These are phyloP conservation scores for Luehdorfia chinensis DNA, from an alignment of 1,140 invertebrate genomes.

Conservation along the genomic window DNA sequence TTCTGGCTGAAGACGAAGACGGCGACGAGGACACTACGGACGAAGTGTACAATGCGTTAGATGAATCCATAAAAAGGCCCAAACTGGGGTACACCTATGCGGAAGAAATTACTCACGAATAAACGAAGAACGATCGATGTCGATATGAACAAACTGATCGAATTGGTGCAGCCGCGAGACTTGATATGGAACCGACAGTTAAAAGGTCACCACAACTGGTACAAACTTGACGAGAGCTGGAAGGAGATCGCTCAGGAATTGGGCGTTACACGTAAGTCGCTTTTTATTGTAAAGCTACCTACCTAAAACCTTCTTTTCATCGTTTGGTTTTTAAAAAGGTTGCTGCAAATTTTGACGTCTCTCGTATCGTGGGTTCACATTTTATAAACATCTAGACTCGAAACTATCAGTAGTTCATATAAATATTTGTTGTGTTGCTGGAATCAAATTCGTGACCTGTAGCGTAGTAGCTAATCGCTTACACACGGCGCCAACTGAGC, in stretches of 20 bases:
- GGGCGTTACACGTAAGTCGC: conserved; percentile 60
- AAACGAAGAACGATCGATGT: conserved; percentile 64
- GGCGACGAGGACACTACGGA: conserved; percentile 56
- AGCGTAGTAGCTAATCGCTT: too few relatives aligned
- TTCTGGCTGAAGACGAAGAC: conserved; percentile 63
- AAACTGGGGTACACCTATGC: conserved; percentile 63
- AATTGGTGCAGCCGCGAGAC: conserved; percentile 51
- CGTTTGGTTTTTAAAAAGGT: background rate
- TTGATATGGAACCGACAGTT: conserved; percentile 67
- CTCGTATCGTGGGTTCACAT: too few relatives aligned
- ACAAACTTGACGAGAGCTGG: conserved; percentile 67
- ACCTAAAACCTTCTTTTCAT: background rate
- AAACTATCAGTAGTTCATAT: too few relatives aligned
- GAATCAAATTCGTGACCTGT: too few relatives aligned
- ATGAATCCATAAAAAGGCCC: conserved; percentile 62
- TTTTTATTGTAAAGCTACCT: too few relatives aligned
- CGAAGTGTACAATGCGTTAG: conserved; percentile 57
- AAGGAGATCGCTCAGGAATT: conserved; percentile 64
- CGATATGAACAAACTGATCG: conserved; percentile 66
- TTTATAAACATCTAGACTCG: too few relatives aligned
- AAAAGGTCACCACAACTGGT: conserved; percentile 70
- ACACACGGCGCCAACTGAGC: too few relatives aligned
- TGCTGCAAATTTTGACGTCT: too few relatives aligned
- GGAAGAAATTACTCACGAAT: conserved; percentile 66
- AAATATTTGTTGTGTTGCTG: too few relatives aligned